Evolutionary conservation across 2,888 invertebrate species (phyloP).

Genomic region (Therioaphis trifolii): DNA sequence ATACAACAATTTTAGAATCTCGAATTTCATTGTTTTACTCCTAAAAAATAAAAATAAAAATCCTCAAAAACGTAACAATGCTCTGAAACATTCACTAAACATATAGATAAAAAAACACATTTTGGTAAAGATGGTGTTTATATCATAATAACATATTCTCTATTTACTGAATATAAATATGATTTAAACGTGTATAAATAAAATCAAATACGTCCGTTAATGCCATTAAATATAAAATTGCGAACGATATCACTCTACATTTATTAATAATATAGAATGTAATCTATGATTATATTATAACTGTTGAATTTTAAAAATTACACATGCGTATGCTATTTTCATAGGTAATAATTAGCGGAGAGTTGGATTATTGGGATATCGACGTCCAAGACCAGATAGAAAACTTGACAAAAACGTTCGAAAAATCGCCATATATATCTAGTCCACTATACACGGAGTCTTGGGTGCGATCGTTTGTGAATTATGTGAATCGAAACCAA

Average conservation of each 20-base stretch:
- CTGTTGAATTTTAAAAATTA: background rate
- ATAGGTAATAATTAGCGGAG: constrained; percentile 84
- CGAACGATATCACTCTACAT: background rate
- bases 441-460: constrained; percentile 86
- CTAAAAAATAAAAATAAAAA: no score
- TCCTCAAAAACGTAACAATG: no score
- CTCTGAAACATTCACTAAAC: no score
- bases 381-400: constrained; percentile 82
- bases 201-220: no score
- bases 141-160: no score
- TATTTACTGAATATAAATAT: no score
- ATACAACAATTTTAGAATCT: no score
- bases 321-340: constrained; percentile 64
- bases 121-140: no score
- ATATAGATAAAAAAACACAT: no score
- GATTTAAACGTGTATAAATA: no score
- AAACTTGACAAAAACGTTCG: constrained; percentile 79
- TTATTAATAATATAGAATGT: background rate
- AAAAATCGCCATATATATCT: constrained; percentile 81
- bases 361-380: constrained; percentile 85
- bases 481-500: constrained; percentile 80
- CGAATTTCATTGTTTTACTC: no score
- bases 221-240: no score
- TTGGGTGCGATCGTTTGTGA: constrained; percentile 85
- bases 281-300: background rate